phyloP scores from a whole-genome alignment of 30 jellyfish, hydroid and myxozoan species.

The Pseudorhiza aurosa region DNA sequence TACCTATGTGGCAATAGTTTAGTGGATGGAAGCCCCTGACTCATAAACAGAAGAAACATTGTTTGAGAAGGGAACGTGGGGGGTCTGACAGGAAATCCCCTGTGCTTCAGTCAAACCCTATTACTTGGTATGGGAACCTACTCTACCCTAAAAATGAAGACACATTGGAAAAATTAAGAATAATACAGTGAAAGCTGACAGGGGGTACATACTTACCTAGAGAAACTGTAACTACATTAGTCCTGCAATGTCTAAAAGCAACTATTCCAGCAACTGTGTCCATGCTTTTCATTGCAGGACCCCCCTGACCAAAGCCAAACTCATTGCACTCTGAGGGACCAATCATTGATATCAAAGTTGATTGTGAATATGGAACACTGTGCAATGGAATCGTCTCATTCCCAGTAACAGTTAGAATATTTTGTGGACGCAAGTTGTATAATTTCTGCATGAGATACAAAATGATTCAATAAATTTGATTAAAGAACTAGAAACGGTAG shows the following conservation, averaged over 20 bases:
- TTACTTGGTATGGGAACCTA: no score
- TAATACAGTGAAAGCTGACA: no score
- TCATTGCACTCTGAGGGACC: slow-evolving; percentile 86
- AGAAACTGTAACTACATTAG: slow-evolving; percentile 84
- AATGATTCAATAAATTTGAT: no score
- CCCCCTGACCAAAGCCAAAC: slow-evolving; percentile 82
- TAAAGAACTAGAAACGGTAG: no score
- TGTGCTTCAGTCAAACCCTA: no score
- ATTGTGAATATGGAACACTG: slow-evolving; percentile 75
- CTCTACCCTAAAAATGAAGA: no score
- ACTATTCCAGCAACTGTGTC: slow-evolving; percentile 91
- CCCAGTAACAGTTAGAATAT: slow-evolving; percentile 51
- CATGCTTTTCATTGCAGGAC: slow-evolving; percentile 83
- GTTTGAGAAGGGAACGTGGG: no score
- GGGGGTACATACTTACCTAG: slow-evolving; percentile 68
- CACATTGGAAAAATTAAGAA: no score
- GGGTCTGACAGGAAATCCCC: no score
- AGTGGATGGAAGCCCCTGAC: no score
- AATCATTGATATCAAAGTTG: slow-evolving; percentile 75
- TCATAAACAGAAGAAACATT: no score
- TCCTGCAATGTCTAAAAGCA: slow-evolving; percentile 84
- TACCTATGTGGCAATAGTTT: no score
- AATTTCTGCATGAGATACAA: slow-evolving; percentile 1
- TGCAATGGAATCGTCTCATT: slow-evolving; percentile 63
- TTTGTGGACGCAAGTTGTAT: slow-evolving; percentile 64